Conservation (phyloP, 2,888 invertebrate genomes). For the Drosophila merina region DNA sequence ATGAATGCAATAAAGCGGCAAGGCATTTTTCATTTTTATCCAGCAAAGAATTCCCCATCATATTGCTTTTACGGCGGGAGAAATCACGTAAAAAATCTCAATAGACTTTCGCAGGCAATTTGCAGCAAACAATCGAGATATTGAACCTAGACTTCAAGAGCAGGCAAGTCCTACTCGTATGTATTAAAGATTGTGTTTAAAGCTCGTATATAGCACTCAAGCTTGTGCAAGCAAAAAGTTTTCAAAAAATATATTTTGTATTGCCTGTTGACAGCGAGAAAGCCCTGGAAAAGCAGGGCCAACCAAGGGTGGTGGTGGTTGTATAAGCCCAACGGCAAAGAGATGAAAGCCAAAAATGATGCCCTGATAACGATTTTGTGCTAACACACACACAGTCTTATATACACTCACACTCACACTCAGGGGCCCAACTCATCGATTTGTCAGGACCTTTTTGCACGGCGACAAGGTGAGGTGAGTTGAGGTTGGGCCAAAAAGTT, state of each 20-base stretch:
- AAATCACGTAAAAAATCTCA: conserved; percentile 37
- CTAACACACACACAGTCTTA: conserved; percentile 14
- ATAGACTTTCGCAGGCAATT: conserved; percentile 48
- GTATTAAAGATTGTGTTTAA: neutral
- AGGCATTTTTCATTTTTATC: conserved; percentile 15
- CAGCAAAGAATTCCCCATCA: conserved; percentile 34
- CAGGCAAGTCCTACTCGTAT: neutral
- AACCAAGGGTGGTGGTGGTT: neutral
- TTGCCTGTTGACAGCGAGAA: conserved; percentile 21
- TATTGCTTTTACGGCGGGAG: neutral
- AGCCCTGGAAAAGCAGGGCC: neutral
- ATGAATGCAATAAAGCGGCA: conserved; percentile 23
- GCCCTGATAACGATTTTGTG: conserved; percentile 38
- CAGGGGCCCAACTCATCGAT: conserved; percentile 35
- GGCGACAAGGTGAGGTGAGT: neutral
- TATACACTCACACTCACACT: conserved; percentile 14
- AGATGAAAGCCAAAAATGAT: conserved; percentile 46
- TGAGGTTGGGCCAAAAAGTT: conserved; percentile 16
- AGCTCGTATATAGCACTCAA: conserved; percentile 21
- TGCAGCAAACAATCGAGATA: conserved; percentile 27
- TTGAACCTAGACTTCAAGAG: conserved; percentile 26
- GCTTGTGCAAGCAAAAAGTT: conserved; percentile 38
- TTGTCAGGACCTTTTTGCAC: conserved; percentile 34
- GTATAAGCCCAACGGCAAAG: conserved; percentile 23
- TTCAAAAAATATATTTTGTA: conserved; percentile 35